Evolutionary conservation across 2,888 invertebrate genomes (phyloP).

Genomic region (Drosophila longiperda): DNA sequence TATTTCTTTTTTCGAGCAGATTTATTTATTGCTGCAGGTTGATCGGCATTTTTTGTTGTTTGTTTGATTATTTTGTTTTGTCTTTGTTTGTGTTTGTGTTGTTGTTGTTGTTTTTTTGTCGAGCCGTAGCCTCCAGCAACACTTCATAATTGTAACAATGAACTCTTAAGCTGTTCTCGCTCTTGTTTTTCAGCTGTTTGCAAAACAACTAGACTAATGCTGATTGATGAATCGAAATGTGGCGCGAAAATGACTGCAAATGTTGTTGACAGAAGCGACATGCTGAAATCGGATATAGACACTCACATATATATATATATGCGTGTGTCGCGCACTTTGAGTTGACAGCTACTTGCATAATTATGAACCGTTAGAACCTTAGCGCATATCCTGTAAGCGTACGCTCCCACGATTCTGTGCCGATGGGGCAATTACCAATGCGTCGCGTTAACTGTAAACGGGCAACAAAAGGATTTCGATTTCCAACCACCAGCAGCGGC

Average conservation of each 20-base stretch:
- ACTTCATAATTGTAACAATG: constrained; percentile 78
- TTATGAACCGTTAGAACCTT: constrained; percentile 68
- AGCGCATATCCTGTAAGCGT: constrained; percentile 60
- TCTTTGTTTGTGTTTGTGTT: neutral
- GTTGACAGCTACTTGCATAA: constrained; percentile 62
- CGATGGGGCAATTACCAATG: constrained; percentile 50
- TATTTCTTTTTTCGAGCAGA: neutral
- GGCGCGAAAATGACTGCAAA: constrained; percentile 43
- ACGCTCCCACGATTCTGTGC: constrained; percentile 52
- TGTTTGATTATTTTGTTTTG: neutral
- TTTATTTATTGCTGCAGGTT: constrained; percentile 30
- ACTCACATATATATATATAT: constrained; percentile 9
- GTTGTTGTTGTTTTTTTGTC: neutral
- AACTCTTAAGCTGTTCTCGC: constrained; percentile 78
- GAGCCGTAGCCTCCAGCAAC: constrained; percentile 39
- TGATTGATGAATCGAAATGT: constrained; percentile 62
- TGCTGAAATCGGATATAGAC: constrained; percentile 33
- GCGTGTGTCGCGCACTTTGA: constrained; percentile 29
- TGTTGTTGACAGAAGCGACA: constrained; percentile 28
- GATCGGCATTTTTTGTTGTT: constrained; percentile 8
- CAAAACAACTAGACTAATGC: constrained; percentile 65
- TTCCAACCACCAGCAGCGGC: constrained; percentile 62
- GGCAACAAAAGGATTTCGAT: constrained; percentile 78
- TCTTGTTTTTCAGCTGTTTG: constrained; percentile 64
- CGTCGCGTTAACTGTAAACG: constrained; percentile 71